A percentile compares a stretch with the other conserved stretches of the same genome.
Evolutionary conservation across 2,797 vertebrate genomes (phyloP).

Genomic region (Aldrovandia affinis): DNA sequence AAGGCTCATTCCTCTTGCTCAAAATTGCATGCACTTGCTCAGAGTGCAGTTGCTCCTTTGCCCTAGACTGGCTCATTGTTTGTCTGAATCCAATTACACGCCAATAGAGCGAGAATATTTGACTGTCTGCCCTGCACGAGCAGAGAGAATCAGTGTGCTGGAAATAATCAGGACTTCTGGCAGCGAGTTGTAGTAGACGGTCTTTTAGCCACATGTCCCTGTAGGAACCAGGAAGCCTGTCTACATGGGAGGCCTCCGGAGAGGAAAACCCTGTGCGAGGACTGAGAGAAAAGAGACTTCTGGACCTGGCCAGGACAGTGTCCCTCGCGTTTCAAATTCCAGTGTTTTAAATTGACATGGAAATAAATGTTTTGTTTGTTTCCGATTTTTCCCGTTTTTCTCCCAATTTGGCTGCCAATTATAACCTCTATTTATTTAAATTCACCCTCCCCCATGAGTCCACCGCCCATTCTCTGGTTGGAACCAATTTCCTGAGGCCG

Average conservation of each 20-base stretch:
- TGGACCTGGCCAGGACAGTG: not conserved
- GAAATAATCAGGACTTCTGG: not conserved
- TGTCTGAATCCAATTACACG: too few species aligned
- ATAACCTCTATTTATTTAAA: too few species aligned
- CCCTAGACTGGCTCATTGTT: not conserved
- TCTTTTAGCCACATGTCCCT: not conserved
- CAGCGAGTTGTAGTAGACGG: not conserved
- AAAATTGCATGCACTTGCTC: not conserved
- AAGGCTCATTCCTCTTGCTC: slow-evolving; percentile 42
- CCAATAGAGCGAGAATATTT: too few species aligned
- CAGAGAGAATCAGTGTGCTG: not conserved
- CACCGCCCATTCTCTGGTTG: too few species aligned
- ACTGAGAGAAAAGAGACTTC: not conserved
- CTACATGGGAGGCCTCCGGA: not conserved
- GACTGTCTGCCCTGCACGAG: not conserved
- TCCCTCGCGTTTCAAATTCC: not conserved
- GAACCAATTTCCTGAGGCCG: too few species aligned
- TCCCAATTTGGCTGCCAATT: too few species aligned
- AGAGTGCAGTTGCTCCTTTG: not conserved
- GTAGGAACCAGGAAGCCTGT: not conserved
- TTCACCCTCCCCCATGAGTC: too few species aligned
- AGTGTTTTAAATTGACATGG: slow-evolving; percentile 3
- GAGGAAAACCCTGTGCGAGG: not conserved
- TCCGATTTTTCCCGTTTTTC: too few species aligned
- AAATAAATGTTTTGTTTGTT: too few species aligned